Percentiles rank a stretch among this genome's conserved stretches.
phyloP scores from a whole-genome alignment of 1,140 invertebrate genomes.

The Bombus confusus region DNA sequence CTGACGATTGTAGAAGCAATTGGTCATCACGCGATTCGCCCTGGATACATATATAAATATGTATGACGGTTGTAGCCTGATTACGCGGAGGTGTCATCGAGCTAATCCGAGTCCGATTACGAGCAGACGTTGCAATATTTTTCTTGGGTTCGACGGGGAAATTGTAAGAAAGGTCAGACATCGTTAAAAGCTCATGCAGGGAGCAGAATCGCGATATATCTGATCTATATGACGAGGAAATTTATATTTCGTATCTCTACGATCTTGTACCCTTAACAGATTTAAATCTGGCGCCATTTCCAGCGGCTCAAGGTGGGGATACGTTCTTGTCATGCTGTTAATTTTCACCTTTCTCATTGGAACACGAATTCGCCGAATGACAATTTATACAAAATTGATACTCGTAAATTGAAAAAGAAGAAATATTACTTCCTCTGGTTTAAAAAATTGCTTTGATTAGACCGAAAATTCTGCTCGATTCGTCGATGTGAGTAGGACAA shows the following conservation, averaged over 20 bases:
- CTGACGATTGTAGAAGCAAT: not conserved
- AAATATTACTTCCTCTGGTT: not conserved
- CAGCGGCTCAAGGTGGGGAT: not conserved
- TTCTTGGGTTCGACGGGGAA: slow-evolving; percentile 27
- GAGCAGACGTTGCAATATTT: slow-evolving; percentile 17
- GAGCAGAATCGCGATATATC: not conserved
- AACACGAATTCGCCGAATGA: not conserved
- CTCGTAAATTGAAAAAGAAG: no score
- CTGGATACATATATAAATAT: slow-evolving; percentile 58
- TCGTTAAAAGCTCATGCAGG: not conserved
- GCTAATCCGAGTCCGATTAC: slow-evolving; percentile 42
- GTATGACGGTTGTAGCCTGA: slow-evolving; percentile 61
- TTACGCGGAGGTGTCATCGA: slow-evolving; percentile 48
- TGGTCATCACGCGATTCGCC: slow-evolving; percentile 26
- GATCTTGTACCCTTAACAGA: not conserved
- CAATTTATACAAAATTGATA: no score
- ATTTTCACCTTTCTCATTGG: not conserved
- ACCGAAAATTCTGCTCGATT: not conserved
- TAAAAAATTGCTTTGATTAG: not conserved
- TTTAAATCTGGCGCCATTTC: not conserved
- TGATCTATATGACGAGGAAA: not conserved
- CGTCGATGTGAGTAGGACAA: not conserved
- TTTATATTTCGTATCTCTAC: not conserved
- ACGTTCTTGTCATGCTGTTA: not conserved
- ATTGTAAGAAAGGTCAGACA: not conserved